These are phyloP conservation scores for Tympanuchus pallidicinctus DNA, from an alignment of 2,113 vertebrate genomes.

Conservation along the genomic window DNA sequence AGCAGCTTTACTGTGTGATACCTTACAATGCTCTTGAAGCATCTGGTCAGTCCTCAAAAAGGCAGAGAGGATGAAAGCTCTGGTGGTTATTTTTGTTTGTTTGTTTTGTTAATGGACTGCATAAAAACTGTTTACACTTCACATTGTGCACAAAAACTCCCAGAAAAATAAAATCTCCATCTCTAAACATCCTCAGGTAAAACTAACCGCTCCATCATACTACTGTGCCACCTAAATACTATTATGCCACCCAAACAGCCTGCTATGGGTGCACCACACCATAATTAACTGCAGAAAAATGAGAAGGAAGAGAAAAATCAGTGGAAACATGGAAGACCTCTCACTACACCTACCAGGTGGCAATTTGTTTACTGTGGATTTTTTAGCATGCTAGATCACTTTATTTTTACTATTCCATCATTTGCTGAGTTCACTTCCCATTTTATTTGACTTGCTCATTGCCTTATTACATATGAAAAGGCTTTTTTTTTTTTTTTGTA, in stretches of 20 bases:
- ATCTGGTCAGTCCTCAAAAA: not conserved
- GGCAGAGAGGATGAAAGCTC: not conserved
- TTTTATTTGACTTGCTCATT: not conserved
- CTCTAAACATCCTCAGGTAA: not conserved
- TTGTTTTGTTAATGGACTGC: not conserved
- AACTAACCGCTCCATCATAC: not conserved
- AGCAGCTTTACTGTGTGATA: not conserved
- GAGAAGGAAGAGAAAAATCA: not conserved
- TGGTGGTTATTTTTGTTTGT: not conserved
- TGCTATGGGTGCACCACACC: not conserved
- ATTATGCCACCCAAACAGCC: not conserved
- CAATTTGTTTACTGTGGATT: not conserved
- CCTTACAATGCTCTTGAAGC: not conserved
- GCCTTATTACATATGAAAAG: not conserved
- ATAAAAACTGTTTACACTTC: not conserved
- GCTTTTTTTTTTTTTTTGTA: not conserved
- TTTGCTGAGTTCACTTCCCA: not conserved
- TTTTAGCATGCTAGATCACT: not conserved
- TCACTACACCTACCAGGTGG: not conserved
- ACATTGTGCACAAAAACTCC: not conserved
- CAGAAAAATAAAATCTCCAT: not conserved
- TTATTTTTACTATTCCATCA: not conserved
- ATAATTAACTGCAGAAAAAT: not conserved
- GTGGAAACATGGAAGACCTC: not conserved
- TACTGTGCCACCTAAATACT: not conserved